Evolutionary conservation across 2,113 vertebrate genomes (phyloP).

Genomic region (Astur gentilis): DNA sequence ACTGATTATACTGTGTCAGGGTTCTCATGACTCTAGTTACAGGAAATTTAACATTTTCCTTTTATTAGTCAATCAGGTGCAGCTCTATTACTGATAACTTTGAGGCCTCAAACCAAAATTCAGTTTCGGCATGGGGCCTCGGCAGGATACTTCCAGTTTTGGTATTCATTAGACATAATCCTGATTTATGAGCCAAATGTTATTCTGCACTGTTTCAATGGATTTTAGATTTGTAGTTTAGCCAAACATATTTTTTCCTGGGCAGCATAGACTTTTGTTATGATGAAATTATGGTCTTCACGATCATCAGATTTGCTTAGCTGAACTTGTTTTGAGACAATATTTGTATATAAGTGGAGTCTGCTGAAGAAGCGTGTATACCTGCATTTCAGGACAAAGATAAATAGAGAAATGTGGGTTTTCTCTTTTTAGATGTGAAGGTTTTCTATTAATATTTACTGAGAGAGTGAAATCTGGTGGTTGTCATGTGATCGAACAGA

Average conservation of each 20-base stretch:
- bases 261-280: background rate
- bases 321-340: background rate
- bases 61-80: slow-evolving; percentile 32
- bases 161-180: background rate
- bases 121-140: slow-evolving; percentile 9
- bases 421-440: background rate
- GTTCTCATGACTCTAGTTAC: background rate
- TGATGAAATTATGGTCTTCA: background rate
- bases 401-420: background rate
- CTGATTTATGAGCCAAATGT: slow-evolving; percentile 34
- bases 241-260: background rate
- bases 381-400: background rate
- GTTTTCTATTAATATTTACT: background rate
- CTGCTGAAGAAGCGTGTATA: background rate
- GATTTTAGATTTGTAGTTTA: slow-evolving; percentile 10
- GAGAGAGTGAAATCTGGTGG: background rate
- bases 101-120: background rate
- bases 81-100: slow-evolving; percentile 17
- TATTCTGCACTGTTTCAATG: slow-evolving; percentile 24
- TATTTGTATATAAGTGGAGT: background rate
- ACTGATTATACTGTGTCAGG: background rate
- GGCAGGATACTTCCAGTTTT: slow-evolving; percentile 35
- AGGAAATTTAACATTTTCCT: slow-evolving; percentile 52
- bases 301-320: background rate
- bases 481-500: background rate